phyloP scores from a whole-genome alignment of 92 coral and sea anemone species.

The Galaxea fascicularis region DNA sequence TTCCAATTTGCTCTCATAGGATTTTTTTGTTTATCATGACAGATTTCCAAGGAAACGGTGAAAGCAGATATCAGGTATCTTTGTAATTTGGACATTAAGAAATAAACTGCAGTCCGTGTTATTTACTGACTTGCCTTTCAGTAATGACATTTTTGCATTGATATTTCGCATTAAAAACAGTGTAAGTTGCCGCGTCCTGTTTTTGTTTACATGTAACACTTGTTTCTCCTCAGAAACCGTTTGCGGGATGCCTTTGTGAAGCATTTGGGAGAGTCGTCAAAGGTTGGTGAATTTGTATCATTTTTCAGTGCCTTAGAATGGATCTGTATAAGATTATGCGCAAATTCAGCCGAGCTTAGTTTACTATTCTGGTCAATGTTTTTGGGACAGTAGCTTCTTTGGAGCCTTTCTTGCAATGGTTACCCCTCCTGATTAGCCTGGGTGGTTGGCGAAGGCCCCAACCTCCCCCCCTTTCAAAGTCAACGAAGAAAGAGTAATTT shows the following conservation, averaged over 20 bases:
- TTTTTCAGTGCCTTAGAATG: neutral
- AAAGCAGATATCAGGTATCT: conserved; percentile 57
- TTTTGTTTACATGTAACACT: neutral
- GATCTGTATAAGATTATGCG: neutral
- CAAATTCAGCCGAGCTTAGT: neutral
- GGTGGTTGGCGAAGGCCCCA: too few species aligned
- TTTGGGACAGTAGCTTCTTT: too few species aligned
- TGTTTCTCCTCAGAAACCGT: conserved; percentile 65
- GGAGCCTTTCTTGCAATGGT: too few species aligned
- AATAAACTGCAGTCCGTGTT: too few species aligned
- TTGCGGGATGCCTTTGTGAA: conserved; percentile 86
- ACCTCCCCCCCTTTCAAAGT: too few species aligned
- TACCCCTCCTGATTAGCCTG: too few species aligned
- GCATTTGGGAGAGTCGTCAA: conserved; percentile 83
- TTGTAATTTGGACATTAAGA: too few species aligned
- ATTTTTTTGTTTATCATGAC: neutral
- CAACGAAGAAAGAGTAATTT: too few species aligned
- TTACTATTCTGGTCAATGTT: too few species aligned
- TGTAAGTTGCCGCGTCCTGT: neutral
- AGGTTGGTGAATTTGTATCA: conserved; percentile 49
- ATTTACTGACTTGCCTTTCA: too few species aligned
- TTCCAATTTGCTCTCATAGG: neutral
- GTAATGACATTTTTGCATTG: too few species aligned
- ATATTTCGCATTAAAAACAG: neutral
- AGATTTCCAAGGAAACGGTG: conserved; percentile 48